Base-by-base conservation (phyloP, 2,113 vertebrate genomes). In the Laticauda colubrina region DNA sequence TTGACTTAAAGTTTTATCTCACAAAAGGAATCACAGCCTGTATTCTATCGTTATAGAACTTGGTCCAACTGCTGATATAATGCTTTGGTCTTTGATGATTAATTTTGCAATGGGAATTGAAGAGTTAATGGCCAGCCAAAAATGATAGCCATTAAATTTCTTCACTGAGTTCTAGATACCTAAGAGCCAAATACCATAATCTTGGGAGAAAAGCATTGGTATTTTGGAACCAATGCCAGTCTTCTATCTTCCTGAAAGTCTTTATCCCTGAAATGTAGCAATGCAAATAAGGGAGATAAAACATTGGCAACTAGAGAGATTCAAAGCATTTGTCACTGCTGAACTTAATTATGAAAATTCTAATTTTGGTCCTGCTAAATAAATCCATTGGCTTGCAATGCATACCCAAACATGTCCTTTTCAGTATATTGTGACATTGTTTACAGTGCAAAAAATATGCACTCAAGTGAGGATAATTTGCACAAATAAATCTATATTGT, bases 1-100 rank as follows among this genome's bases (percentile, higher is more conserved):
- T 94, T 95, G 57, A 95, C 91, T 96, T 61, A 90, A 90, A 92
- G 86, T 15, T 93, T 75, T 87, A 93, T 0, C 45, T 89, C 90
- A 29, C 59, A 94, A 94, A 95, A 92, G 88, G 26, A 48, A 94
- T 75, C 0, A 9, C 3, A 91, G 10, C 3, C 93, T 9, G 53
- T 75, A 3, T 5, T 94, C 24, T 51, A 3, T 39, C 21, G n/a
- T 91, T 93, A 91, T 89, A 93, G 12, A 89, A 89, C 1, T 24
- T 90, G 4, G 34, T 20, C 92, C 14, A 15, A 9, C 9, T 93
- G 21, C 11, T 61, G 26, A 75, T 26, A 89, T 29, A 0, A 51
- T 5, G 8, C 85, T 93, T 45, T 11, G 53, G 85, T 75, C 12
- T 59, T 90, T 90, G 20, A 57, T 91, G 88, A 56, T 45, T 26